These are phyloP conservation scores for Limanda limanda DNA, from an alignment of 2,113 vertebrate species.

Conservation along the genomic window DNA sequence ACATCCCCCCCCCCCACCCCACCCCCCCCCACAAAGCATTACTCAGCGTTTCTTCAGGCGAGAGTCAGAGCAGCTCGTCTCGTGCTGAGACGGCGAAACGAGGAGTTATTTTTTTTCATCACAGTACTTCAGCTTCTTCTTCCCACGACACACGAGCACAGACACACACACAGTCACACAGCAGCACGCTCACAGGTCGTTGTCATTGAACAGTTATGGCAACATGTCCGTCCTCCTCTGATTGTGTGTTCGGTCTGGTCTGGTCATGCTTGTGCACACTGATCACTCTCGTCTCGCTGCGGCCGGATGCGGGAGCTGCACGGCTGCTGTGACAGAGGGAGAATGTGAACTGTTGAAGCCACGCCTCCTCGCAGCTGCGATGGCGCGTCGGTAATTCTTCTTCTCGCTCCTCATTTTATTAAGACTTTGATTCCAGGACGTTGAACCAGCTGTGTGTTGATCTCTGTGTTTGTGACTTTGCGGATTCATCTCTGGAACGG, in stretches of 20 bases:
- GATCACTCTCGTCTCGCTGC: constrained; percentile 16
- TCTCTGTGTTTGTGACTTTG: constrained; percentile 1
- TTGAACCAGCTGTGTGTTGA: constrained; percentile 8
- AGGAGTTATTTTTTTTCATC: constrained; percentile 44
- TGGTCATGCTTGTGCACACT: constrained; percentile 54
- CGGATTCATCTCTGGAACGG: constrained; percentile 6
- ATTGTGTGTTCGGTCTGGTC: constrained; percentile 39
- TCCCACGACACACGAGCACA: constrained; percentile 61
- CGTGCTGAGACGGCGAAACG: constrained; percentile 42
- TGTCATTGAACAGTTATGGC: constrained; percentile 49
- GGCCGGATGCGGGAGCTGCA: background rate
- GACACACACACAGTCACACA: constrained; percentile 58
- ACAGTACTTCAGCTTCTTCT: constrained; percentile 75
- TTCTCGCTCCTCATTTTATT: background rate
- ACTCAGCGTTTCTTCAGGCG: constrained; percentile 57
- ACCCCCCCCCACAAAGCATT: constrained; percentile 32
- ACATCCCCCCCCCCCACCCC: constrained; percentile 38
- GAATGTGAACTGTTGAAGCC: constrained; percentile 20
- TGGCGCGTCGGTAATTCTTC: background rate
- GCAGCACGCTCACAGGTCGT: constrained; percentile 59
- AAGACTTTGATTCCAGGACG: constrained; percentile 7
- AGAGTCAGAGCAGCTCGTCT: constrained; percentile 56
- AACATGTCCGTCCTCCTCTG: constrained; percentile 45
- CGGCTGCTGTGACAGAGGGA: constrained; percentile 2
- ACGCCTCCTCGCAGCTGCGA: background rate